Evolutionary conservation across 2,888 invertebrate species (phyloP), one percentile per base, ranked within the genome.

Genomic region (Syrphus vitripennis): DNA sequence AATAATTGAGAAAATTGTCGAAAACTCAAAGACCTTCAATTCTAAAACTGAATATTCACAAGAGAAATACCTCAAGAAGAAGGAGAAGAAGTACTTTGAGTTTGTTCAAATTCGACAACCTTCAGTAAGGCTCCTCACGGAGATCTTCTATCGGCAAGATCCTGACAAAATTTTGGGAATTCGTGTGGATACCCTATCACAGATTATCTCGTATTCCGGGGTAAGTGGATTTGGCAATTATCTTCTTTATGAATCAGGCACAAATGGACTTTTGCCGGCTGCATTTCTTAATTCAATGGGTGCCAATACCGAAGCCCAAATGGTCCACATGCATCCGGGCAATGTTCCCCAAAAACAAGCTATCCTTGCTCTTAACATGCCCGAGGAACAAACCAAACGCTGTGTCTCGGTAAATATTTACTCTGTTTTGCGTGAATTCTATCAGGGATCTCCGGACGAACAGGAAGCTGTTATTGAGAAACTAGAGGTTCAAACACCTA

Each of bases 1-100:
- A 90, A 97, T 99, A 88, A 95, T 99, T 5, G 96, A 95, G 86
- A 96, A 96, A 72, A 93, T 99, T 14, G 96, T 99, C 65, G 96
- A 96, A 84, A 98, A 98, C 91, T 99, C 98, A 16, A 96, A 95
- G 88, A 98, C 98, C 0, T 99, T 99, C 92, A 94, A 95, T 42
- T 94, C 95, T 75, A 98, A 98, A 93, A 99, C 98, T 0, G 97
- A 97, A 90, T 99, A 96, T 92, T 96, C 97, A 0, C 97, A 99
- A 92, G 97, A 97, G 89, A 99, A 99, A 91, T 99, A 99, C 92
- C 94, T 99, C 53, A 96, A 96, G 89, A 99, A 99, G 91, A 99
- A 99, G 92, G 97, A 97, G 89, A 96, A 96, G 89, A 99, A 99
- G 92, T 99, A 98, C 92, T 96, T 95, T 90, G 97, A 97, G 90